Percentiles rank a stretch among this genome's conserved stretches.
phyloP scores from a whole-genome alignment of 2,797 vertebrate genomes.

The Mallotus villosus region DNA sequence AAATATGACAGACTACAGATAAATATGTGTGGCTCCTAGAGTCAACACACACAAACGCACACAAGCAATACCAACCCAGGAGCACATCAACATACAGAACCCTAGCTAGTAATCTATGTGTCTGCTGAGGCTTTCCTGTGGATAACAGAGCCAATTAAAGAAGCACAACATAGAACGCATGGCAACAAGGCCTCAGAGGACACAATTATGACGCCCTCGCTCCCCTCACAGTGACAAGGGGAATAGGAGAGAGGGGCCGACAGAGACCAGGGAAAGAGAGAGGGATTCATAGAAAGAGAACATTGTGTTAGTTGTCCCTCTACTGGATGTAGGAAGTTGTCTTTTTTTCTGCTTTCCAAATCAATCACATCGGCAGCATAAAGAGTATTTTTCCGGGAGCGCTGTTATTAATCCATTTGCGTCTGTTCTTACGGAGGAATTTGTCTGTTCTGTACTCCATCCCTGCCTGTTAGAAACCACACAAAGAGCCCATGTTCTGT shows the following conservation, averaged over 20 bases:
- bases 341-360: slow-evolving; percentile 22
- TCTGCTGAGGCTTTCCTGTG: slow-evolving; percentile 39
- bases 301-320: slow-evolving; percentile 38
- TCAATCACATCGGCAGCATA: slow-evolving; percentile 16
- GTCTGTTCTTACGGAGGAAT: too few relatives aligned
- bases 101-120: slow-evolving; percentile 23
- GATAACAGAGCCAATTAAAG: slow-evolving; percentile 72
- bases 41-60: too few relatives aligned
- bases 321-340: slow-evolving; percentile 45
- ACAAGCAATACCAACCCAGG: neutral
- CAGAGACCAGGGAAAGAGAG: slow-evolving; percentile 7
- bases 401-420: too few relatives aligned
- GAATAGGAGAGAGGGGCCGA: slow-evolving; percentile 26
- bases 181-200: slow-evolving; percentile 73
- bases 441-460: too few relatives aligned
- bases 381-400: too few relatives aligned
- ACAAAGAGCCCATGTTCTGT: too few relatives aligned
- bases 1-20: neutral
- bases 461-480: slow-evolving; percentile 9
- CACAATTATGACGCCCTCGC: slow-evolving; percentile 67
- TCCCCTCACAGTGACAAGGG: slow-evolving; percentile 20
- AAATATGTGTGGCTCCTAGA: neutral
- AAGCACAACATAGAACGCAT: slow-evolving; percentile 66
- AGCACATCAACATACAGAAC: neutral
- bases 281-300: slow-evolving; percentile 50